Conservation (phyloP, 2,888 invertebrate species). For the Plagiodera versicolora region DNA sequence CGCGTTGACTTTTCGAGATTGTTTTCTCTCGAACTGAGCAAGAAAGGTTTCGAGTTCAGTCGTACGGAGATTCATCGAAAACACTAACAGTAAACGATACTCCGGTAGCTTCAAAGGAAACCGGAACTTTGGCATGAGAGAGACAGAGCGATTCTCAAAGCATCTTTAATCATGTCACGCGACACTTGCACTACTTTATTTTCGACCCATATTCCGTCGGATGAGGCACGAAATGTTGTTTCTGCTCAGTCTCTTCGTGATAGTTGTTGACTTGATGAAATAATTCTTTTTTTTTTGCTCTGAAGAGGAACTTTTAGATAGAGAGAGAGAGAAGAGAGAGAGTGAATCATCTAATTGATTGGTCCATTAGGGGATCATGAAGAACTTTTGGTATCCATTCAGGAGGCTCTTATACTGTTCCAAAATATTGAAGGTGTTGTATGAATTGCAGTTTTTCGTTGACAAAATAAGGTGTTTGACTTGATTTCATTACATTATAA, state of each 20-base stretch:
- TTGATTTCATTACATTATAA: no score
- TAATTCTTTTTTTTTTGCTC: no score
- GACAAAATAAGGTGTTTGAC: no score
- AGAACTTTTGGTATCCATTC: no score
- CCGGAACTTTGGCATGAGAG: constrained; percentile 36
- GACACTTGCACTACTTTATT: constrained; percentile 22
- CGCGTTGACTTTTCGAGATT: not conserved
- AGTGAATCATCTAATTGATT: no score
- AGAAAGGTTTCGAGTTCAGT: constrained; percentile 7
- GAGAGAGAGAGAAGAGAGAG: no score
- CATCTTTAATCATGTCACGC: constrained; percentile 23
- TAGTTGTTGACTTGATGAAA: not conserved
- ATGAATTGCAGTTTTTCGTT: no score
- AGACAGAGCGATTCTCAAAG: constrained; percentile 30
- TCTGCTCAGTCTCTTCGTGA: not conserved
- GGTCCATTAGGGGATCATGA: no score
- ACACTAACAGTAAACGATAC: constrained; percentile 13
- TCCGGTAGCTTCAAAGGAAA: constrained; percentile 18
- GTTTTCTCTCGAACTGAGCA: constrained; percentile 5
- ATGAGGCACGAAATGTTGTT: no score
- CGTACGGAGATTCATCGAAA: constrained; percentile 11
- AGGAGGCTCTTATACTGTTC: no score
- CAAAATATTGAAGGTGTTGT: no score
- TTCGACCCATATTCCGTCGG: constrained; percentile 16
- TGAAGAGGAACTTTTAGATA: no score